These are phyloP conservation scores for Erythrocercus mccallii DNA, from an alignment of 2,113 vertebrate species.

Conservation along the genomic window DNA sequence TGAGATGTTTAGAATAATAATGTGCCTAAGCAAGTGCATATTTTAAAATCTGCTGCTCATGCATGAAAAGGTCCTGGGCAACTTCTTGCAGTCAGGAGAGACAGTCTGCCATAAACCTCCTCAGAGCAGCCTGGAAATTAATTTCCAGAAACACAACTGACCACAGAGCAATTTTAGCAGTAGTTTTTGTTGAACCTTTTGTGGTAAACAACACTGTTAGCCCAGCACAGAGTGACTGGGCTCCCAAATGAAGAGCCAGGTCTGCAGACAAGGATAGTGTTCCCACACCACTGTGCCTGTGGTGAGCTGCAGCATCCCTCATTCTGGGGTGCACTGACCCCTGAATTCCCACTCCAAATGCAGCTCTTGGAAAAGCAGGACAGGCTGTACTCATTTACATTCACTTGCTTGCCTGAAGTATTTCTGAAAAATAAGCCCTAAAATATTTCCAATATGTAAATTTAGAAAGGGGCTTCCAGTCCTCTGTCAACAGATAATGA, in stretches of 20 bases:
- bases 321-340: background rate
- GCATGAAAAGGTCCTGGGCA: constrained; percentile 8
- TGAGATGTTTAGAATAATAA: constrained; percentile 56
- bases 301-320: background rate
- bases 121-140: constrained; percentile 57
- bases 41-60: constrained; percentile 21
- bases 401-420: background rate
- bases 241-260: constrained; percentile 41
- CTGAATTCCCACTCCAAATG: background rate
- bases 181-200: constrained; percentile 43
- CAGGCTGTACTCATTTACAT: background rate
- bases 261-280: background rate
- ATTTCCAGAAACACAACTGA: constrained; percentile 55
- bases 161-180: constrained; percentile 46
- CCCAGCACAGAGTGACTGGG: constrained; percentile 10
- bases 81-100: constrained; percentile 34
- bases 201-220: constrained; percentile 45
- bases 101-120: background rate
- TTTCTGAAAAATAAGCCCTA: background rate
- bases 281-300: background rate
- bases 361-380: background rate
- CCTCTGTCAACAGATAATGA: background rate
- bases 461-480: background rate
- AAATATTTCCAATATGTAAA: background rate
- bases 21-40: constrained; percentile 35